Base-by-base conservation (phyloP, 2,113 vertebrate genomes). In the Cricetomys ansorgei region DNA sequence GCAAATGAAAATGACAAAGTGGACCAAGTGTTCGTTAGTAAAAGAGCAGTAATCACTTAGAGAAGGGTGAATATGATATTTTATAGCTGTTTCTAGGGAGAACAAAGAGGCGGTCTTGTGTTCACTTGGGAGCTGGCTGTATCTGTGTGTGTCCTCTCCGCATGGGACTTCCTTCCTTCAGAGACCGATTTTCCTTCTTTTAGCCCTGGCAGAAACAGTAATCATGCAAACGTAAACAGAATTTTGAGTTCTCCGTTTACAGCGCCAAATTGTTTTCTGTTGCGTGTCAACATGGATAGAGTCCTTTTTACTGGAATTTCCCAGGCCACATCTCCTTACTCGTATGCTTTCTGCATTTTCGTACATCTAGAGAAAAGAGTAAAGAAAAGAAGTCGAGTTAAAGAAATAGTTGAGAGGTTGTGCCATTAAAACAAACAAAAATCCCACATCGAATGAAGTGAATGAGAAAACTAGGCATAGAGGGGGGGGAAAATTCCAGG, bases 161-260 rank as follows among this genome's bases (percentile, higher is more conserved):
- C 34, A 73, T 10, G 3, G 25, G n/a, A 95, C 69, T 87, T 88
- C 80, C 62, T 76, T 67, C 65, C 34, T 4, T n/a, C 55, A n/a
- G 16, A 23, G 62, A 37, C 57, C 48, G 48, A 81, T 94, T 92
- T 94, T 95, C 50, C 12, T 81, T 81, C 19, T 80, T 80, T 90
- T n/a, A 40, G 16, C 50, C 57, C 50, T 62, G 70, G 11, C 45
- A 34, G 55, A 89, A 86, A 94, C 45, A 94, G 70, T 37, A 85
- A 88, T 88, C 31, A 83, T 53, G 48, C 88, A 59, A 25, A 91
- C 12, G 34, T 57, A 69, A 23, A 67, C 27, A 93, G 88, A 96
- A 53, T 88, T 29, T 59, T 40, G 59, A 9, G 19, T 85, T 84
- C n/a, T 76, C 59, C 62, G 59, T 91, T 95, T 62, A 84, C 45